Evolutionary conservation across 1,140 invertebrate genomes (phyloP).

Genomic region (Euglossa dilemma): DNA sequence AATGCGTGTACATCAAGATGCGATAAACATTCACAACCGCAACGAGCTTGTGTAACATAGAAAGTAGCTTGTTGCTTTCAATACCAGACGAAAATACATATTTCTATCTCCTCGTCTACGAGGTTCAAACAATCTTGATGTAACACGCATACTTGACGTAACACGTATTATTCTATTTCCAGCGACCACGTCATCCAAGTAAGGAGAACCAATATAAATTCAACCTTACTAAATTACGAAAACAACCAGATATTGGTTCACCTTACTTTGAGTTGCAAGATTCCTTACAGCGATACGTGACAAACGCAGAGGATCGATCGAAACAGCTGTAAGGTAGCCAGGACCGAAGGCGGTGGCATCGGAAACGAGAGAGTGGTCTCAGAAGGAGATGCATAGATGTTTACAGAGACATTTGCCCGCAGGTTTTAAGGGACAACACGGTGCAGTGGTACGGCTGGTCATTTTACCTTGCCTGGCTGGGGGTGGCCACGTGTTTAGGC

Average conservation of each 20-base stretch:
- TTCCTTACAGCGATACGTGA: background rate
- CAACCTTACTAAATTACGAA: background rate
- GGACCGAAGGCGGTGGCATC: background rate
- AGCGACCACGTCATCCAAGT: background rate
- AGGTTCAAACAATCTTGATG: background rate
- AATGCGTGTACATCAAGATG: conserved; percentile 14
- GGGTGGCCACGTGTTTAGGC: conserved; percentile 88
- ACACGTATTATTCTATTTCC: background rate
- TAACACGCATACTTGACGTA: background rate
- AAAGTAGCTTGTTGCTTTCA: conserved; percentile 24
- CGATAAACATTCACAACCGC: conserved; percentile 1
- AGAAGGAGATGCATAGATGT: background rate
- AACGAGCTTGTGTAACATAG: conserved; percentile 33
- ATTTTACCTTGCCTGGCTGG: conserved; percentile 92
- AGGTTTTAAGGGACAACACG: conserved; percentile 89
- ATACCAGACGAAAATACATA: conserved; percentile 3
- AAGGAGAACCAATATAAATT: background rate
- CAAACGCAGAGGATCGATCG: too few species aligned
- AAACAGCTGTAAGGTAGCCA: too few species aligned
- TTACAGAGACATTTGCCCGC: conserved; percentile 61
- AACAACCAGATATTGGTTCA: background rate
- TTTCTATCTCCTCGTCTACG: background rate
- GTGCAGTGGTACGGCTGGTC: conserved; percentile 91
- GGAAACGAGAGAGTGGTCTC: too few species aligned
- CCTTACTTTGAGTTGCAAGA: background rate